Base-by-base conservation (phyloP, 1,140 invertebrate species). In the Dendrolimus punctatus region DNA sequence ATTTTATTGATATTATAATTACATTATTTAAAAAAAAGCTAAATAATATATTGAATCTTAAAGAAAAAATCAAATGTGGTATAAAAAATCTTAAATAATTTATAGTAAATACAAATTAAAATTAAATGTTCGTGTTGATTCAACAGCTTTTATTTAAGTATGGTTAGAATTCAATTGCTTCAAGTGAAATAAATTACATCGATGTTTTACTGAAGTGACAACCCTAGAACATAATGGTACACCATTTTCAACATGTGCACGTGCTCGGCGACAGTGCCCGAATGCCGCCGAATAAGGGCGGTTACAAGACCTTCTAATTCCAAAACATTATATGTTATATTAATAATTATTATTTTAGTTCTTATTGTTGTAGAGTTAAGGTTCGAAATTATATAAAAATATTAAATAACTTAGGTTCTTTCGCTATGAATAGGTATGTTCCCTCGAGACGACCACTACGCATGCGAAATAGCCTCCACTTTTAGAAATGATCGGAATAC, bases 221-320 rank as follows among this genome's bases (percentile, higher is more conserved):
- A 43, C 60, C 60, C 60, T 62, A 52, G 44, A 44, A n/a, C 8
- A 51, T 62, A 53, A 60, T 53, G 47, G 52, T 40, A 38, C 55
- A 51, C 55, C 52, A 40, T 57, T 54, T 52, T 52, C 47, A 49
- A 49, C 58, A 57, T 66, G 60, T 62, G 57, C 63, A 69, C 66
- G 66, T 66, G 67, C 64, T 61, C 57, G 61, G 6, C 64, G 67
- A 66, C 66, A 53, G 60, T 61, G 56, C 61, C 67, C 67, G 67
- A 69, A 64, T 69, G 62, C 64, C 42, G 49, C 67, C 67, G 67
- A 69, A 50, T 51, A 53, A 46, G 53, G 49, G 46, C 64, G 61
- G 63, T 44, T 53, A 38, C 8, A 39, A 42, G 44, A 47, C 39
- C 49, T 43, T 46, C 49, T 51, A 36, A 49, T 59, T 57, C 49